phyloP scores from a whole-genome alignment of 1,140 invertebrate species.

The Cotesia typhae region DNA sequence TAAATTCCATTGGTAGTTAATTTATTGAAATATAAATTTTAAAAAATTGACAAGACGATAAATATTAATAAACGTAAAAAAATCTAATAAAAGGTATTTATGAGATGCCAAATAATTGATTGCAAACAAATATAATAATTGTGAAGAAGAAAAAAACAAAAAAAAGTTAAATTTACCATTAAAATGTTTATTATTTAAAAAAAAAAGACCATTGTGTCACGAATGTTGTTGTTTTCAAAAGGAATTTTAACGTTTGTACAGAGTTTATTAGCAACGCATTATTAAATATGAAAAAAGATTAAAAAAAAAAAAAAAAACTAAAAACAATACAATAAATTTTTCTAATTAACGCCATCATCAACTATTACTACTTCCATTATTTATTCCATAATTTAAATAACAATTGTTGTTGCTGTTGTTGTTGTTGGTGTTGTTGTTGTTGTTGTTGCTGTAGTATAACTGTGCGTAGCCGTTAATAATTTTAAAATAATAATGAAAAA shows the following conservation, averaged over 20 bases:
- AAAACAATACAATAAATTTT: conserved; percentile 36
- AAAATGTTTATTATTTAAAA: conserved; percentile 27
- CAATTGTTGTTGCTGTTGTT: not conserved
- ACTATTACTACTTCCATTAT: conserved; percentile 1
- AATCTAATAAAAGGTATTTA: not conserved
- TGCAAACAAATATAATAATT: not conserved
- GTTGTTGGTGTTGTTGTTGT: too few relatives aligned
- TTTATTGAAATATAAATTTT: not conserved
- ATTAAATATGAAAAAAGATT: not conserved
- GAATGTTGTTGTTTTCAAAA: conserved; percentile 50
- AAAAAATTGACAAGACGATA: not conserved
- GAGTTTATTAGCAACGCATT: conserved; percentile 52
- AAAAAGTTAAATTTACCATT: conserved; percentile 24
- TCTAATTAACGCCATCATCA: conserved; percentile 27
- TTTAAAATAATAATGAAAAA: too few relatives aligned
- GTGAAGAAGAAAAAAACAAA: not conserved
- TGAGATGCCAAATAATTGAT: conserved; percentile 2
- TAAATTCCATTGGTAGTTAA: not conserved
- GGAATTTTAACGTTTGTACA: conserved; percentile 56
- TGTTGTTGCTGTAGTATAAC: too few relatives aligned
- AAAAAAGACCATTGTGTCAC: conserved; percentile 24
- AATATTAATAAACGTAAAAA: conserved; percentile 9
- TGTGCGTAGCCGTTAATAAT: too few relatives aligned
- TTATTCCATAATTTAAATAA: conserved; percentile 7
- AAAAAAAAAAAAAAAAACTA: too few relatives aligned